Conservation (phyloP, 2,888 invertebrate species). For the Sarcophaga caerulescens region DNA sequence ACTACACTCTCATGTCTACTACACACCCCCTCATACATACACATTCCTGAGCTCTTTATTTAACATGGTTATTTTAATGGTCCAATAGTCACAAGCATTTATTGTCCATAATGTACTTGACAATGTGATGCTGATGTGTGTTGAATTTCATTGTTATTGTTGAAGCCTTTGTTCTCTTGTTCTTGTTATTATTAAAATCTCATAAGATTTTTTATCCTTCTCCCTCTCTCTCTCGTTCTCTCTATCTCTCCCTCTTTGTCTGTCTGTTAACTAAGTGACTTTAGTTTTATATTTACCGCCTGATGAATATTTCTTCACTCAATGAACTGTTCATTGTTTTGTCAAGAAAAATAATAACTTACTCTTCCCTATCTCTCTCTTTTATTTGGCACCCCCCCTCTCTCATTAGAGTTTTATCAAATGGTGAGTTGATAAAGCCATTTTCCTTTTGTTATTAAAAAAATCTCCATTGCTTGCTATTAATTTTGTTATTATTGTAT, state of each 20-base stretch:
- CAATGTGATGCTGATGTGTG: conserved; percentile 33
- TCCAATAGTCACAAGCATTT: conserved; percentile 26
- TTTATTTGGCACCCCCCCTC: no score
- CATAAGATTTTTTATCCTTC: conserved; percentile 22
- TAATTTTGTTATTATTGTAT: conserved; percentile 24
- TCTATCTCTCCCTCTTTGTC: no score
- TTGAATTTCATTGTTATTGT: conserved; percentile 23
- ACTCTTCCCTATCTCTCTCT: no score
- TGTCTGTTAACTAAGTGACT: conserved; percentile 42
- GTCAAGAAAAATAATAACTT: no score
- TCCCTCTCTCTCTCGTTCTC: no score
- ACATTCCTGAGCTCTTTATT: not conserved
- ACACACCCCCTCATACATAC: not conserved
- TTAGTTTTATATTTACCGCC: conserved; percentile 42
- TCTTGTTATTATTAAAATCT: conserved; percentile 41
- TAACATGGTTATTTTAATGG: conserved; percentile 18
- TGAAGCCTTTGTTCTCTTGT: not conserved
- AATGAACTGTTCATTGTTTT: conserved; percentile 23
- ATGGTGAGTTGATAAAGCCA: no score
- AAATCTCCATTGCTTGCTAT: conserved; percentile 2
- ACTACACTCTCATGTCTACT: no score
- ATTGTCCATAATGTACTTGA: conserved; percentile 27
- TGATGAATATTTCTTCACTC: conserved; percentile 28
- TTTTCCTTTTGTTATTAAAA: no score
- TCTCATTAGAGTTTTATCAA: no score